Evolutionary conservation across 2,797 vertebrate genomes (phyloP), one percentile per base, ranked within the genome.

Genomic region (Lutjanus argentimaculatus): DNA sequence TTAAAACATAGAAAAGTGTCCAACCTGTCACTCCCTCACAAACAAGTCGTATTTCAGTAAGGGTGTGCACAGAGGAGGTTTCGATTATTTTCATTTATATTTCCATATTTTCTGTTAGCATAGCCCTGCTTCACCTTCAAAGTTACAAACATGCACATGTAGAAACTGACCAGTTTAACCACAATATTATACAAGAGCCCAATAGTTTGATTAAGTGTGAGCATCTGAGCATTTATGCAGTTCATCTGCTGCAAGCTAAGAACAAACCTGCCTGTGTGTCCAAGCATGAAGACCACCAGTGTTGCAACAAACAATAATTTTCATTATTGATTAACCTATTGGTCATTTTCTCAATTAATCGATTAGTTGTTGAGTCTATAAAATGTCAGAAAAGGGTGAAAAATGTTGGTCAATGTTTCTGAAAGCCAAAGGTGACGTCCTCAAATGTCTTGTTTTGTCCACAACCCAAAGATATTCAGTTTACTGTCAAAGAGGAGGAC

Each of bases 1-100:
- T 65, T 72, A 25, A 57, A 57, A 73, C 13, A 56, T 72, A 76
- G 51, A 61, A 59, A 67, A 30, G 17, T 36, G 16, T 65, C n/a
- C 40, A 48, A 61, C 7, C 30, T 36, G 36, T 57, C 17, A 30
- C 2, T 46, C 22, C 5, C 14, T 3, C 59, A 68, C 8, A 3
- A 46, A 13, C 45, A 46, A 58, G 5, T 17, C 36, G 9, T 1
- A n/a, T 58, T 51, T 21, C 19, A 40, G 21, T 4, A 67, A 19
- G 6, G 15, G 8, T 36, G 2, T 7, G 16, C 16, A 17, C 4
- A 40, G 1, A 25, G 7, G n/a, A 57, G 1, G 11, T 21, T 62
- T 67, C 14, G 55, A 5, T 56, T 12, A 36, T 30, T 62, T 36
- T 25, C 14, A 59, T 16, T 14, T 11, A 51, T 36, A 46, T 30